Conservation (phyloP, 1,140 invertebrate species). For the Drosophila gunungcola region DNA sequence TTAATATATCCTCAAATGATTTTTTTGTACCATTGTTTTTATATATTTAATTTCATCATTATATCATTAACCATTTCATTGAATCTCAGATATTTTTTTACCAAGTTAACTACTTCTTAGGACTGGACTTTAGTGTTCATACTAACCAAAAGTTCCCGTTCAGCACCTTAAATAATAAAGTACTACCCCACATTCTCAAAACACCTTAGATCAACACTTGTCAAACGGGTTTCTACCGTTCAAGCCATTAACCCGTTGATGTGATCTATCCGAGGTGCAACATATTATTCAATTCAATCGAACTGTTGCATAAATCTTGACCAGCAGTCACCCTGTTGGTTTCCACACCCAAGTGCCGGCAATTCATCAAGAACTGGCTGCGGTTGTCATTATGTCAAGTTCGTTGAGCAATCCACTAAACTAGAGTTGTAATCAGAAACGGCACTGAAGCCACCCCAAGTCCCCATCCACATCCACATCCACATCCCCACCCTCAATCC, state of each 20-base stretch:
- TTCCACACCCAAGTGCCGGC: slow-evolving; percentile 1
- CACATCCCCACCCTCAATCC: slow-evolving; percentile 10
- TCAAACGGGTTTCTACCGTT: slow-evolving; percentile 25
- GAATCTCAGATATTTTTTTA: too few relatives aligned
- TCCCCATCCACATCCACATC: not conserved
- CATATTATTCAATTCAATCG: slow-evolving; percentile 43
- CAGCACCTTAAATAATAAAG: not conserved
- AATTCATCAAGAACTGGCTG: slow-evolving; percentile 18
- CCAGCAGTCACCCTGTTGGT: slow-evolving; percentile 4
- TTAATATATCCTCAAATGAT: too few relatives aligned
- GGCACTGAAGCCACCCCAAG: not conserved
- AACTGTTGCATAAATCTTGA: slow-evolving; percentile 47
- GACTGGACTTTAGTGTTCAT: not conserved
- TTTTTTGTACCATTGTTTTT: too few relatives aligned
- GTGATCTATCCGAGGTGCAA: slow-evolving; percentile 39
- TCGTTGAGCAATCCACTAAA: slow-evolving; percentile 60
- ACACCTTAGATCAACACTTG: slow-evolving; percentile 6
- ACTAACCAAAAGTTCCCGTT: not conserved
- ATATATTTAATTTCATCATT: too few relatives aligned
- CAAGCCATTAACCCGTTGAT: slow-evolving; percentile 43
- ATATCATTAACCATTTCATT: too few relatives aligned
- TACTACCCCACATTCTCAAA: slow-evolving; percentile 4
- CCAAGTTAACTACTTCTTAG: too few relatives aligned
- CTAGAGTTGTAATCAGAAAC: slow-evolving; percentile 53
- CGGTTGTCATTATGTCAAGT: slow-evolving; percentile 63